Percentiles rank a stretch among this genome's conserved stretches.
These are phyloP conservation scores for Gobionotothen gibberifrons DNA, from an alignment of 2,797 vertebrate species.

Conservation along the genomic window DNA sequence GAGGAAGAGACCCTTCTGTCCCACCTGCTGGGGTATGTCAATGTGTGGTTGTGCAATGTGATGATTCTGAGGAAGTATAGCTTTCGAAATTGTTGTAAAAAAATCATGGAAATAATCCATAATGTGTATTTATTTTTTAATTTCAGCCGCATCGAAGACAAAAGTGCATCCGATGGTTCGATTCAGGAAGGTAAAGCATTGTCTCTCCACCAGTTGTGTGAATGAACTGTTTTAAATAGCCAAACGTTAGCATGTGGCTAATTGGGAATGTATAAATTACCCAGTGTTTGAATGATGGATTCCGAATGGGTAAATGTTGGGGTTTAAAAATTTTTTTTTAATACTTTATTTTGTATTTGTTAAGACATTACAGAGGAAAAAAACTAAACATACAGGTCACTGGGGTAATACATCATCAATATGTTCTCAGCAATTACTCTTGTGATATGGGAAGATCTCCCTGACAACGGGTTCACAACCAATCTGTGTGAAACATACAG, in stretches of 20 bases:
- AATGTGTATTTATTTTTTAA: not conserved
- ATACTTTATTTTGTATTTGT: no score
- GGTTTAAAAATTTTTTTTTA: no score
- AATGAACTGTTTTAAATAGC: not conserved
- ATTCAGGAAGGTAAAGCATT: constrained; percentile 81
- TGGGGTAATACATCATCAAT: no score
- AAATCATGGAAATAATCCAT: not conserved
- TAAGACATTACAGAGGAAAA: no score
- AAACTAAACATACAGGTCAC: no score
- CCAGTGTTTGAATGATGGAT: not conserved
- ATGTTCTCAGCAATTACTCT: no score
- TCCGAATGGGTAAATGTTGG: not conserved
- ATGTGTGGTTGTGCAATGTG: not conserved
- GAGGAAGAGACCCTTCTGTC: constrained; percentile 79
- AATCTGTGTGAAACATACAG: no score
- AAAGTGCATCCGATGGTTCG: constrained; percentile 78
- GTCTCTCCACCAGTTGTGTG: not conserved
- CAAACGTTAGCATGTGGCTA: not conserved
- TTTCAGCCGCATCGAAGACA: constrained; percentile 66
- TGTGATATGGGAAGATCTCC: no score
- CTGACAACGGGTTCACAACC: no score
- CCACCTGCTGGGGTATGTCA: constrained; percentile 82
- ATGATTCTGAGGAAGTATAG: not conserved
- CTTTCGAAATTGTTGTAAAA: not conserved
- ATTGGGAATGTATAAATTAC: not conserved